Conservation (phyloP, 2,797 vertebrate genomes). For the Bufotes viridis region DNA sequence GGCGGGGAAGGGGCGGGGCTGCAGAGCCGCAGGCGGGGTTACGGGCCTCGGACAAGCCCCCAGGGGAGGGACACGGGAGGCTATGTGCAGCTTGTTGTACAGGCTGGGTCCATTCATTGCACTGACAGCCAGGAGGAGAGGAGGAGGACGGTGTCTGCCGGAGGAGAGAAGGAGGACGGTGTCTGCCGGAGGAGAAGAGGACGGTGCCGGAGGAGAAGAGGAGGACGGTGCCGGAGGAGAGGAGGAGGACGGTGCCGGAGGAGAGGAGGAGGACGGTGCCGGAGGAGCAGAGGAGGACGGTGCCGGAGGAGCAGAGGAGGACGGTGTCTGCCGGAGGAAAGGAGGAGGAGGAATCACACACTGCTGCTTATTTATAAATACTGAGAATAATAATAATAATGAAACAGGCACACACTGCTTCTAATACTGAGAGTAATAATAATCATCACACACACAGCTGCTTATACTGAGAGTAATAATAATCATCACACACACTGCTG, state of each 20-base stretch:
- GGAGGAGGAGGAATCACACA: background rate
- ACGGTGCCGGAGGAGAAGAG: too few species aligned
- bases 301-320: background rate
- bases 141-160: background rate
- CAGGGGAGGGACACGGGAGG: constrained; percentile 67
- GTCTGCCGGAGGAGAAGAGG: too few species aligned
- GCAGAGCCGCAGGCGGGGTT: constrained; percentile 75
- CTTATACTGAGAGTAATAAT: too few species aligned
- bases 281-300: too few species aligned
- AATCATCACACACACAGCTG: too few species aligned
- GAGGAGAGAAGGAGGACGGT: background rate
- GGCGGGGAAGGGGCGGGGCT: constrained; percentile 64
- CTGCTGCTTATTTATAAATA: too few species aligned
- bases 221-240: too few species aligned
- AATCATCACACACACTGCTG: too few species aligned
- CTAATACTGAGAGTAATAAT: too few species aligned
- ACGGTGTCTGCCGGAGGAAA: background rate
- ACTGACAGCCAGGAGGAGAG: background rate
- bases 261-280: background rate
- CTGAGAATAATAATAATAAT: too few species aligned
- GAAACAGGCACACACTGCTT: too few species aligned
- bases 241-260: background rate
- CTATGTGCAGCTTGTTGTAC: background rate
- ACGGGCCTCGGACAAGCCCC: constrained; percentile 71
- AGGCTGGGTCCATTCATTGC: constrained; percentile 51